A percentile compares a stretch with the other conserved stretches of the same genome.
Conservation (phyloP, 2,113 vertebrate species). For the Theristicus caerulescens region DNA sequence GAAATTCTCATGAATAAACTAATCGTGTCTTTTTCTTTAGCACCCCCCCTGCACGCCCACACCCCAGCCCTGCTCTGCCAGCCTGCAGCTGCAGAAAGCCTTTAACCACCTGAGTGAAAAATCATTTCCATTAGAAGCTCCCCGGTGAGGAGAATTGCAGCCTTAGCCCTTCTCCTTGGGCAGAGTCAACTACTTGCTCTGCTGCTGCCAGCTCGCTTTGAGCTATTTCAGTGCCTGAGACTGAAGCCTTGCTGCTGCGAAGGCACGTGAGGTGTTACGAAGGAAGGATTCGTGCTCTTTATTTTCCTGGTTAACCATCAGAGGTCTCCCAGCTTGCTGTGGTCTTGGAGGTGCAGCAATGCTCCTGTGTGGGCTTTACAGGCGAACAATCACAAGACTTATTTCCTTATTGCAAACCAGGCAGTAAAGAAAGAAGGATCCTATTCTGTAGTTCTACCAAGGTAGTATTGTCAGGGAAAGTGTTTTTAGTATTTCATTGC, state of each 20-base stretch:
- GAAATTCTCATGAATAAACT: background rate
- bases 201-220: background rate
- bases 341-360: background rate
- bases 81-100: background rate
- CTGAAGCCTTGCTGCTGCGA: background rate
- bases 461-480: background rate
- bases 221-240: background rate
- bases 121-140: background rate
- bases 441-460: background rate
- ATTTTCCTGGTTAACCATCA: background rate
- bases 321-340: background rate
- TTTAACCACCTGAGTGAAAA: background rate
- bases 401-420: background rate
- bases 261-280: accelerated
- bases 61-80: background rate
- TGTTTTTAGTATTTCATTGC: background rate
- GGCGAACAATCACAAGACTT: background rate
- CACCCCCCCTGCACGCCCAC: accelerated
- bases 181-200: background rate
- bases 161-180: background rate
- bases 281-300: background rate
- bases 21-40: background rate
- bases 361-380: background rate
- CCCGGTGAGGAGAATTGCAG: background rate
- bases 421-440: background rate